These are phyloP conservation scores for Ptyas mucosa DNA, from an alignment of 2,113 vertebrate species.

Conservation along the genomic window DNA sequence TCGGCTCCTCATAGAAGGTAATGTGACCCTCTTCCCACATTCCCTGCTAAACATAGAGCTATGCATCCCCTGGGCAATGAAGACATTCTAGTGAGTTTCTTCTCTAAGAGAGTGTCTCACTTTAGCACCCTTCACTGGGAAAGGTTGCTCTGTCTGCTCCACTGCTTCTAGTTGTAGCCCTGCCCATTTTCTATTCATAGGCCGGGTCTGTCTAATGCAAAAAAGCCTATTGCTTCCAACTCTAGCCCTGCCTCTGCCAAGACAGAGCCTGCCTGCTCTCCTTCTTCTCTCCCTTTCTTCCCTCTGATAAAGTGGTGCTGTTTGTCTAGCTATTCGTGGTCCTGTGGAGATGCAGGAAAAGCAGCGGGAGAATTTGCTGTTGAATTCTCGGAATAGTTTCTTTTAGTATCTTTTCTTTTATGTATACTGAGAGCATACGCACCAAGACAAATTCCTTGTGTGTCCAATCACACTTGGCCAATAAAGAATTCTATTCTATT, in stretches of 20 bases:
- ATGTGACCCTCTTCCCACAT: not conserved
- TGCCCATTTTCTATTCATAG: conserved; percentile 20
- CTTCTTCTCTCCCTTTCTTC: not conserved
- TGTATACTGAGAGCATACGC: no score
- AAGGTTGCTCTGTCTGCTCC: not conserved
- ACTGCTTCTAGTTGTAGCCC: not conserved
- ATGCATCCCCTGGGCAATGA: not conserved
- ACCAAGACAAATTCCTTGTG: no score
- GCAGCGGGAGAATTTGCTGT: not conserved
- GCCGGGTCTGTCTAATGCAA: not conserved
- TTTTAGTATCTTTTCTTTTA: no score
- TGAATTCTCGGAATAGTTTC: not conserved
- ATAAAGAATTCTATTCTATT: no score
- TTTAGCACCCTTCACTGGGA: not conserved
- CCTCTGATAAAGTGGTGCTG: not conserved
- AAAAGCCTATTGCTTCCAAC: not conserved
- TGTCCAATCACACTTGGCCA: no score
- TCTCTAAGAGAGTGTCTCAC: not conserved
- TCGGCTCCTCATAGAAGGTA: conserved; percentile 67
- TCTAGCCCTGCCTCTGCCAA: not conserved
- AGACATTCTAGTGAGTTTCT: not conserved
- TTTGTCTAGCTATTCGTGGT: not conserved
- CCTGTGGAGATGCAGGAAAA: not conserved
- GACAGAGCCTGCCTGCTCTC: not conserved
- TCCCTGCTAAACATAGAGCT: not conserved